Evolutionary conservation across 92 coral and sea anemone species (phyloP).

Genomic region (Zoanthus gigantus): DNA sequence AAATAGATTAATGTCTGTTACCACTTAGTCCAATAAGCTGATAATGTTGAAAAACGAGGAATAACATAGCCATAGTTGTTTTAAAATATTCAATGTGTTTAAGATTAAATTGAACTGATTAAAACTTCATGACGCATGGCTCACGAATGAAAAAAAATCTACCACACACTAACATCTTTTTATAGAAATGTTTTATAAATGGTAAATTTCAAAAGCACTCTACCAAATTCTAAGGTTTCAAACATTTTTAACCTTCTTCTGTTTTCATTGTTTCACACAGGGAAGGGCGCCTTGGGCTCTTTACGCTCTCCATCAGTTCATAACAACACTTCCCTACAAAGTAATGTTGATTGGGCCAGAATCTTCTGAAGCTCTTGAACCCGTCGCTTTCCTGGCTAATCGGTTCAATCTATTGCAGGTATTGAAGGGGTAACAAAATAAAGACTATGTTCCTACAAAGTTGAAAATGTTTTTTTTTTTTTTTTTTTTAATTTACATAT

Average conservation of each 20-base stretch:
- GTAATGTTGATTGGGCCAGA: conserved; percentile 84
- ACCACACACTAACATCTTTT: no score
- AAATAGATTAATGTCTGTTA: no score
- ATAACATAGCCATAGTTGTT: no score
- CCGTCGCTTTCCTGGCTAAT: conserved; percentile 70
- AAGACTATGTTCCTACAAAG: background rate
- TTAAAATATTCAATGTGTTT: no score
- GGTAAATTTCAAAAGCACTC: no score
- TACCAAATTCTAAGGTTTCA: no score
- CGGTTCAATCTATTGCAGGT: conserved; percentile 74
- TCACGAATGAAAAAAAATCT: no score
- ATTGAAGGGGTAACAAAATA: background rate
- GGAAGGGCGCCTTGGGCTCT: conserved; percentile 70
- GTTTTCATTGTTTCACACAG: conserved; percentile 20
- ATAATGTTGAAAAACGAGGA: no score
- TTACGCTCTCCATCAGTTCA: conserved; percentile 59
- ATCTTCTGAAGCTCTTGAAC: conserved; percentile 66
- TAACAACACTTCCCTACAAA: conserved; percentile 61
- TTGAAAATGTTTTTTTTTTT: background rate
- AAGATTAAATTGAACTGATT: no score
- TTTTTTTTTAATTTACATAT: background rate
- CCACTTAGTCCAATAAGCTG: no score
- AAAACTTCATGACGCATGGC: no score
- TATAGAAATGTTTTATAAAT: no score
- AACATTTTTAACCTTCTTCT: background rate